Base-by-base conservation (phyloP, 2,113 vertebrate species). In the Chaetodon trifascialis region DNA sequence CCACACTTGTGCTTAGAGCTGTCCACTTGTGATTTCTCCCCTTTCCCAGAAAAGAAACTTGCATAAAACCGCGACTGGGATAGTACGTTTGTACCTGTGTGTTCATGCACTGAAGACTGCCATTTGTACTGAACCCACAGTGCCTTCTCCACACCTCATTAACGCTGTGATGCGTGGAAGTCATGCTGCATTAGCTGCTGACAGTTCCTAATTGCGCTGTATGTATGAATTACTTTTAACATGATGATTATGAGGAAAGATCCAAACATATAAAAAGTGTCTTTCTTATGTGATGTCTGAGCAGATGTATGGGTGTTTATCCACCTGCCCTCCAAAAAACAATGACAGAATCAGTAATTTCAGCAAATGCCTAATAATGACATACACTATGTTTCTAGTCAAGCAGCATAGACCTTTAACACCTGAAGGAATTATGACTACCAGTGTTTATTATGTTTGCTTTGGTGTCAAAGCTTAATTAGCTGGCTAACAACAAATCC, bases 121-220 rank as follows among this genome's bases (percentile, higher is more conserved):
- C 10, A 38, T 17, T 23, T 17, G n/a, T 49, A 60, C 36, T 36
- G 14, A 49, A 47, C 15, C 5, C 17, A 15, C 3, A 46, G 17
- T 16, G 25, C 25, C 44, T 51, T 54, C 34, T 19, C 44, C 44
- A 49, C 51, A 34, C 21, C 21, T 59, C 14, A 44, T 52, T 44
- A 51, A 30, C 2, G n/a, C 73, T 30, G 11, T 64, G n/a, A 73
- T 12, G 2, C 16, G 16, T 0, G 2, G 16, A 79, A 42, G 17
- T 14, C 30, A 62, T 17, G 34, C 42, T 46, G 76, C 66, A 51
- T 69, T 62, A 42, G 65, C 65, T 51, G 25, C 44, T 59, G 55
- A 49, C 59, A 25, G 30, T 25, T 40, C 14, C 46, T 19, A 11
- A 4, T 63, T 52, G 8, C 34, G 19, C 14, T 51, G 25, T 8